phyloP scores from a whole-genome alignment of 1,140 invertebrate genomes.

The Nomia melanderi region DNA sequence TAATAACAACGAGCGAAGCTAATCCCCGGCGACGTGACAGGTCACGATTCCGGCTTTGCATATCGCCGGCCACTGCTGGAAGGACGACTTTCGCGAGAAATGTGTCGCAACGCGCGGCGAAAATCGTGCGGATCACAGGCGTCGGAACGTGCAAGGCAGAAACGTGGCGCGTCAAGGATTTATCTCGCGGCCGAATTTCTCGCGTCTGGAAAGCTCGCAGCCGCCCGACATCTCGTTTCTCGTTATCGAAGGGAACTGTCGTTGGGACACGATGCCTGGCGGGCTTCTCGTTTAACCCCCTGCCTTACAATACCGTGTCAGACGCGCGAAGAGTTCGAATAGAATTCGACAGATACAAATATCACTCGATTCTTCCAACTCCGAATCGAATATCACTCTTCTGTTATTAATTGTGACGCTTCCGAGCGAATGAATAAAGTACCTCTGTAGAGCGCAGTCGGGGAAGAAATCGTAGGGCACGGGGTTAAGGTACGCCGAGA shows the following conservation, averaged over 20 bases:
- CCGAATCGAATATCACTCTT: too few species aligned
- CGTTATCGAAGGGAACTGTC: slow-evolving; percentile 16
- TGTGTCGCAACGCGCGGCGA: slow-evolving; percentile 34
- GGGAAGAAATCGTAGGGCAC: too few species aligned
- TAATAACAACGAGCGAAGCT: neutral
- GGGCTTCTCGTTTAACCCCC: too few species aligned
- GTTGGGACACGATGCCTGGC: too few species aligned
- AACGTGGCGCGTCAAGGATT: slow-evolving; percentile 9
- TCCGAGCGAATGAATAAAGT: too few species aligned
- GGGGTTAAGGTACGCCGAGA: too few species aligned
- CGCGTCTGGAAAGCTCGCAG: slow-evolving; percentile 13
- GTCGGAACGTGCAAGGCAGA: slow-evolving; percentile 13
- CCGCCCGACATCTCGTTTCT: neutral
- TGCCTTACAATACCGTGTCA: too few species aligned
- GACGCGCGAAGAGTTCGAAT: too few species aligned
- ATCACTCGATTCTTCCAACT: too few species aligned
- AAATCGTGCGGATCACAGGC: slow-evolving; percentile 33
- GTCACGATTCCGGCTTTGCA: slow-evolving; percentile 35
- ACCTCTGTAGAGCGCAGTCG: too few species aligned
- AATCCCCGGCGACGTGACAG: slow-evolving; percentile 9
- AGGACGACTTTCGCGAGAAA: slow-evolving; percentile 41
- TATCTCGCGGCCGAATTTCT: slow-evolving; percentile 22
- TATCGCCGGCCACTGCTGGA: slow-evolving; percentile 21
- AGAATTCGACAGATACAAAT: too few species aligned
- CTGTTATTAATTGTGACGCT: too few species aligned